Evolutionary conservation across 2,797 vertebrate genomes (phyloP).

Genomic region (Acipenser transmontanus): DNA sequence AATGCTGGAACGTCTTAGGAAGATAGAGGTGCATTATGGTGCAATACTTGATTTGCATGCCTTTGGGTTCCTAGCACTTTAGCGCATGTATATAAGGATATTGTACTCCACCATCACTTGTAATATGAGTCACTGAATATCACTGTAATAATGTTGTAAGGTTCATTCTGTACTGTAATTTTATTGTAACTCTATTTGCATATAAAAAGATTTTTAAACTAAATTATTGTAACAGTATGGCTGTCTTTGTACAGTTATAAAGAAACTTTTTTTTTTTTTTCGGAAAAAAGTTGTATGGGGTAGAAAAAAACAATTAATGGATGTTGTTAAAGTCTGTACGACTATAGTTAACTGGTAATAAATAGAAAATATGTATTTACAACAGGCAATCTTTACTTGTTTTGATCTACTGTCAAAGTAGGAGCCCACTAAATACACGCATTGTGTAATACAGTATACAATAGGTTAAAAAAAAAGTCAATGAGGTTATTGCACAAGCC

Average conservation of each 20-base stretch:
- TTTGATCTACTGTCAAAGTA: no score
- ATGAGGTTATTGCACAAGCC: no score
- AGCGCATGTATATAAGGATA: slow-evolving; percentile 85
- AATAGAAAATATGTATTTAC: slow-evolving; percentile 70
- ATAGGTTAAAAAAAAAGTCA: no score
- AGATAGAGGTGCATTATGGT: slow-evolving; percentile 65
- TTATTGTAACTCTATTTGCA: slow-evolving; percentile 71
- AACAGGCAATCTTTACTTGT: slow-evolving; percentile 26
- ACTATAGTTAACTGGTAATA: slow-evolving; percentile 63
- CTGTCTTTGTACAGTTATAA: slow-evolving; percentile 75
- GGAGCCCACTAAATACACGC: no score
- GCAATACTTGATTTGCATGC: slow-evolving; percentile 74
- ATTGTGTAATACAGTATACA: no score
- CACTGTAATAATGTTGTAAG: slow-evolving; percentile 55
- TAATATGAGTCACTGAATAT: slow-evolving; percentile 51
- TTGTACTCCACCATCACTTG: slow-evolving; percentile 56
- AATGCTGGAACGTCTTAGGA: slow-evolving; percentile 60
- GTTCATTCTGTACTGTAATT: slow-evolving; percentile 63
- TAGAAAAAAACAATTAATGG: slow-evolving; percentile 62
- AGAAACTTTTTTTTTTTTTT: slow-evolving; percentile 45
- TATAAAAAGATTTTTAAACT: slow-evolving; percentile 69
- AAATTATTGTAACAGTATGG: slow-evolving; percentile 69
- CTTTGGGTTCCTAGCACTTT: slow-evolving; percentile 82
- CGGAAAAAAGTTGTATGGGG: slow-evolving; percentile 48
- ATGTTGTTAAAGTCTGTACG: slow-evolving; percentile 71